Evolutionary conservation across 2,888 invertebrate species (phyloP), one percentile per base, ranked within the genome.

Genomic region (Corbicula japonica): DNA sequence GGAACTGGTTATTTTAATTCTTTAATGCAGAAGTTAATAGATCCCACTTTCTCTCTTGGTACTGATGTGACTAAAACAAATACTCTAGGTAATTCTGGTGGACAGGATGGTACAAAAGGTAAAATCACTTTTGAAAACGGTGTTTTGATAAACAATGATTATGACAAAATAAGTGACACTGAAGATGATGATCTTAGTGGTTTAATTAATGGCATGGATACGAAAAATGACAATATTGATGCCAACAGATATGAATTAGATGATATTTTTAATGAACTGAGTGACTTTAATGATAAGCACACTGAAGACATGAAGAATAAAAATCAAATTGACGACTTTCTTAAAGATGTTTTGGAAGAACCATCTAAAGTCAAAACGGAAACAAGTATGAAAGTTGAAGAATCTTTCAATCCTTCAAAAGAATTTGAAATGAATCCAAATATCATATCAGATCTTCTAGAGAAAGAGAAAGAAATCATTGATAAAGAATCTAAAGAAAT

Each of bases 81-180:
- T 30, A 30, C 62, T 1, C 48, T 73, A 3, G 35, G 23, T n/a
- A 46, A 23, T 28, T 21, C 35, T 38, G 46, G 32, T 12, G 68
- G 62, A 10, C 35, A 2, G 30, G 69, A 61, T 32, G 52, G 38
- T 30, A 61, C 38, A 21, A 73, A 72, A 34, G 66, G 72, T 15
- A 80, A 80, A 63, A 76, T 52, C 23, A 76, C 76, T 48, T 76
- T 75, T 60, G 80, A 80, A 62, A 80, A 80, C 65, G 80, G 80
- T 32, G 56, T 73, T 6, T 44, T 80, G n/a, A 73, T 80, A 21
- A 80, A 73, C 65, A 70, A 80, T 38, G 80, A 80, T 38, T 80
- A 80, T 73, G 80, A 80, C 44, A 80, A 80, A 52, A 80, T 80
- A 18, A 80, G 80, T 80, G 80, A 80, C 46, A 76, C 80, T 12